These are phyloP conservation scores for Cosmopolites sordidus DNA, from an alignment of 2,888 invertebrate species.

Conservation along the genomic window DNA sequence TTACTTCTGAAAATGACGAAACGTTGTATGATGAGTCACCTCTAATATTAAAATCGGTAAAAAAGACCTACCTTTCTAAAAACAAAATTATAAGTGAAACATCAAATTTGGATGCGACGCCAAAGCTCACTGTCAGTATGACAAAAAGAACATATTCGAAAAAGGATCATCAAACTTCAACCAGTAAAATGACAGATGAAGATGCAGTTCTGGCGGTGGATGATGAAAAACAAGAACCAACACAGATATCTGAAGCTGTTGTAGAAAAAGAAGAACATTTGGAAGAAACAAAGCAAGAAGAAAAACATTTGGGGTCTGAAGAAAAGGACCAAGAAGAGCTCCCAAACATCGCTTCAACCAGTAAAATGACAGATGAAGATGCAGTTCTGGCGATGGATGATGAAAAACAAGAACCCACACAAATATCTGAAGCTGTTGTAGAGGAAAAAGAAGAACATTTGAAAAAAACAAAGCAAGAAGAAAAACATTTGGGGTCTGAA, in stretches of 20 bases:
- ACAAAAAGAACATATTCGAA: constrained; percentile 10
- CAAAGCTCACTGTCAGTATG: constrained; percentile 5
- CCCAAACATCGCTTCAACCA: too few species aligned
- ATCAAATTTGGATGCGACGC: constrained; percentile 8
- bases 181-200: neutral
- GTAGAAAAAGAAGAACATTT: constrained; percentile 15
- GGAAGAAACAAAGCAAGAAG: constrained; percentile 4
- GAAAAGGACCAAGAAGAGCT: too few species aligned
- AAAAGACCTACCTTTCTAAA: neutral
- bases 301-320: neutral
- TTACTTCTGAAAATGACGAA: neutral
- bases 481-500: neutral
- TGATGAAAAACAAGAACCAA: neutral
- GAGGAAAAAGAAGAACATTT: constrained; percentile 9
- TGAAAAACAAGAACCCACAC: neutral
- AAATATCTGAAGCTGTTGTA: constrained; percentile 16
- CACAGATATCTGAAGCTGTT: constrained; percentile 13
- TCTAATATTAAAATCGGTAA: neutral
- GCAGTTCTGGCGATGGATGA: neutral
- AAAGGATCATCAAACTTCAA: neutral
- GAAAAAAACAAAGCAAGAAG: neutral
- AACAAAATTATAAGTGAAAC: neutral
- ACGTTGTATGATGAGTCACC: neutral
- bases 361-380: neutral
- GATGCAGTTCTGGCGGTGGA: neutral